phyloP scores from a whole-genome alignment of 2,888 invertebrate species.

The Chloroclysta siterata region DNA sequence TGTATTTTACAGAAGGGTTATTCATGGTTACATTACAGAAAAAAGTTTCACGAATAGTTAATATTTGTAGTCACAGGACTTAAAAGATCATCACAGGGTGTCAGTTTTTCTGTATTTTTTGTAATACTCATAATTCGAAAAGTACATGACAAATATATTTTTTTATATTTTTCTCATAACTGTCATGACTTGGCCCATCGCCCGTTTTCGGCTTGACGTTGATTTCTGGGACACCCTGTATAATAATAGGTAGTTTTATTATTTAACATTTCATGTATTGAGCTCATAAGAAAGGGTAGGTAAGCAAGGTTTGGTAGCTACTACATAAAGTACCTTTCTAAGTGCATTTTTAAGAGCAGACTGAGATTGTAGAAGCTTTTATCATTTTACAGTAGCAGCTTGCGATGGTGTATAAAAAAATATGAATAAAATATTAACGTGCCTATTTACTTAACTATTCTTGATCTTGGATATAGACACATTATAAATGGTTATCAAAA shows the following conservation, averaged over 20 bases:
- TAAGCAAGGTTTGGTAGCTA: constrained; percentile 51
- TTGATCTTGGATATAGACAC: constrained; percentile 19
- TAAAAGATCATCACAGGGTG: too few relatives aligned
- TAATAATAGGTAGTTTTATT: neutral
- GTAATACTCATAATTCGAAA: too few relatives aligned
- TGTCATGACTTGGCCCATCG: too few relatives aligned
- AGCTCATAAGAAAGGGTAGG: constrained; percentile 34
- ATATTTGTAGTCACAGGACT: too few relatives aligned
- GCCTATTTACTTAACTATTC: constrained; percentile 47
- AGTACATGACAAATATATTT: too few relatives aligned
- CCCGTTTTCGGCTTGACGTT: too few relatives aligned
- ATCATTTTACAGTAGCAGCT: constrained; percentile 66
- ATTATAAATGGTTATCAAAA: neutral
- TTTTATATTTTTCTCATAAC: too few relatives aligned
- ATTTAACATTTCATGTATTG: constrained; percentile 16
- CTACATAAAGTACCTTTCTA: constrained; percentile 53
- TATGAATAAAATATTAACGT: constrained; percentile 46
- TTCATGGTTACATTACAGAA: too few relatives aligned
- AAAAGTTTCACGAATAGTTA: too few relatives aligned
- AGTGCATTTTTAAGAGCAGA: constrained; percentile 71
- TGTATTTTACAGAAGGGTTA: too few relatives aligned
- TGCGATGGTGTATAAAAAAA: constrained; percentile 53
- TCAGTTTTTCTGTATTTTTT: too few relatives aligned
- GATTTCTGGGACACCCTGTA: too few relatives aligned
- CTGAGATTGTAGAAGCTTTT: constrained; percentile 70